phyloP scores from a whole-genome alignment of 2,888 invertebrate genomes.

The Cataglyphis albicans region DNA sequence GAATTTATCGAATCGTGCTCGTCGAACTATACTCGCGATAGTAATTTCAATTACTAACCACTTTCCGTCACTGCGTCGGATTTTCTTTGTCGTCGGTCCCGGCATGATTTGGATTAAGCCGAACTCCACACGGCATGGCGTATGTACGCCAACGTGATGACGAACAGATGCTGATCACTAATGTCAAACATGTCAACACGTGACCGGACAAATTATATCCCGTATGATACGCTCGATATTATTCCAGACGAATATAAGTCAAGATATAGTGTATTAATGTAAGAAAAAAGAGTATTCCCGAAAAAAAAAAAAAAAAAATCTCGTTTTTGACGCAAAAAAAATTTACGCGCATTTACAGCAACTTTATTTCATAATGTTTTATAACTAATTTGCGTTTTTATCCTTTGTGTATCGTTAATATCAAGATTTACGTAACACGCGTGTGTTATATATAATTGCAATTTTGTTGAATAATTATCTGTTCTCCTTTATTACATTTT shows the following conservation, averaged over 20 bases:
- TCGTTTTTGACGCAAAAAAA: background rate
- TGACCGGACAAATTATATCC: background rate
- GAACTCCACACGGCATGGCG: constrained; percentile 1
- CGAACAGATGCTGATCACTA: background rate
- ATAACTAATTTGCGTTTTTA: background rate
- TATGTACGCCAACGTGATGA: background rate
- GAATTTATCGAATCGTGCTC: constrained; percentile 54
- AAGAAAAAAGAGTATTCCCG: background rate
- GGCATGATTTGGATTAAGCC: constrained; percentile 43
- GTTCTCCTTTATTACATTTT: constrained; percentile 46
- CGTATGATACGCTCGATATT: constrained; percentile 2
- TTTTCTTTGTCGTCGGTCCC: constrained; percentile 47
- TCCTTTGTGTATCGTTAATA: background rate
- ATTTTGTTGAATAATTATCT: constrained; percentile 38
- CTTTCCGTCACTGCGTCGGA: constrained; percentile 44
- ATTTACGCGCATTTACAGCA: background rate
- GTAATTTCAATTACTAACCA: constrained; percentile 54
- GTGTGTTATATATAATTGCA: background rate
- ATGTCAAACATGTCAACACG: background rate
- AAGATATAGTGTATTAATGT: background rate
- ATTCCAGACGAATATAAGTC: background rate
- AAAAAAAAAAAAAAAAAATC: background rate
- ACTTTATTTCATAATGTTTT: background rate
- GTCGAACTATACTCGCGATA: constrained; percentile 51
- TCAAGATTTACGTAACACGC: constrained; percentile 6